Percentiles rank a stretch among this genome's conserved stretches.
Evolutionary conservation across 2,888 invertebrate species (phyloP).

Genomic region (Emmelina monodactyla): DNA sequence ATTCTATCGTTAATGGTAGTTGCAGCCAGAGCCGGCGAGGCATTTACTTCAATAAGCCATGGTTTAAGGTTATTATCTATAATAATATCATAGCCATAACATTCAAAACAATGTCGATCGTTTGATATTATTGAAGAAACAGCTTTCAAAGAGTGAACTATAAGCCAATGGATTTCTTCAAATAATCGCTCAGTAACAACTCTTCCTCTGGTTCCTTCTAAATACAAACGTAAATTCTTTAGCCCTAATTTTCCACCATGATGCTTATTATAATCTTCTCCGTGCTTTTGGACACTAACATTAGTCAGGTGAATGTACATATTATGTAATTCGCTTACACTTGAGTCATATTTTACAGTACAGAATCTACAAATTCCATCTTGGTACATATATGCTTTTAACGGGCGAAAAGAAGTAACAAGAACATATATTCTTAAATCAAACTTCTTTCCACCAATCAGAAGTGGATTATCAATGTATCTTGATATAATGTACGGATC

Average conservation of each 20-base stretch:
- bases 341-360: conserved; percentile 91
- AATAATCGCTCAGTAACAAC: conserved; percentile 87
- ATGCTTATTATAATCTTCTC: conserved; percentile 85
- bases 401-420: conserved; percentile 89
- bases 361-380: conserved; percentile 95
- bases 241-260: conserved; percentile 96
- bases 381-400: conserved; percentile 90
- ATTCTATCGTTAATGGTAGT: conserved; percentile 93
- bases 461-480: conserved; percentile 91
- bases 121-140: conserved; percentile 90
- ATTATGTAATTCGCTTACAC: conserved; percentile 84
- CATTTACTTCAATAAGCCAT: conserved; percentile 92
- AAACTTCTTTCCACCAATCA: conserved; percentile 95
- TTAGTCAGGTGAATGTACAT: conserved; percentile 96
- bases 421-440: conserved; percentile 90
- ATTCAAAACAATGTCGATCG: conserved; percentile 90
- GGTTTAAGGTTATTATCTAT: conserved; percentile 93
- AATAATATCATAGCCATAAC: conserved; percentile 95
- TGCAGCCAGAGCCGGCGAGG: conserved; percentile 90
- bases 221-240: conserved; percentile 84
- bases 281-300: conserved; percentile 95
- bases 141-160: conserved; percentile 90
- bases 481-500: conserved; percentile 93
- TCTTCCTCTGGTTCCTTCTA: conserved; percentile 89
- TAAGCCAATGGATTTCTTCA: conserved; percentile 85